phyloP scores from a whole-genome alignment of 2,888 invertebrate species.

The Drosophila ezoana region DNA sequence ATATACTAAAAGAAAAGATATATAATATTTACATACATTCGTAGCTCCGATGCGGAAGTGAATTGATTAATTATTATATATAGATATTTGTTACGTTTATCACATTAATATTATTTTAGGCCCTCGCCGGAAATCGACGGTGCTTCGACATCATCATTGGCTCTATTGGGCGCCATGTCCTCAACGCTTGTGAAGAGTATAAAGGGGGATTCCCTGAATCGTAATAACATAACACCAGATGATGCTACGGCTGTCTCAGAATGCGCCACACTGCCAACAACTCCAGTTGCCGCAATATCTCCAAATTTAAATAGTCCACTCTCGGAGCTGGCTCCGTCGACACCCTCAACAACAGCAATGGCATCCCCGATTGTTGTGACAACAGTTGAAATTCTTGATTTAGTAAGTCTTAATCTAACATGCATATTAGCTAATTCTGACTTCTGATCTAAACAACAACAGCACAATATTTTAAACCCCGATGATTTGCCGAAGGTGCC shows the following conservation, averaged over 20 bases:
- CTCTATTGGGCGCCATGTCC: constrained; percentile 47
- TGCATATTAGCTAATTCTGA: neutral
- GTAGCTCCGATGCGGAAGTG: neutral
- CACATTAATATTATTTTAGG: constrained; percentile 23
- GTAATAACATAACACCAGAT: constrained; percentile 27
- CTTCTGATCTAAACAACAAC: neutral
- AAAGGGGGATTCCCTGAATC: constrained; percentile 21
- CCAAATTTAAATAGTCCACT: constrained; percentile 52
- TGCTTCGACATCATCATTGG: constrained; percentile 60
- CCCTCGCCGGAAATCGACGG: constrained; percentile 38
- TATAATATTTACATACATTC: constrained; percentile 2
- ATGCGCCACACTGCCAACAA: constrained; percentile 49
- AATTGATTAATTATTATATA: neutral
- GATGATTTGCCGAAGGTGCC: constrained; percentile 70
- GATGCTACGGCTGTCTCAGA: constrained; percentile 44
- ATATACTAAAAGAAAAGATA: constrained; percentile 13
- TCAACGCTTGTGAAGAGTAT: constrained; percentile 51
- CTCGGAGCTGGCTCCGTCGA: constrained; percentile 60
- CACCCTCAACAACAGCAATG: constrained; percentile 62
- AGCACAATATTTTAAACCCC: constrained; percentile 54
- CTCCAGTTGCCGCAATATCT: constrained; percentile 50
- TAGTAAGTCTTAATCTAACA: constrained; percentile 45
- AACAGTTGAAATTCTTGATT: constrained; percentile 61
- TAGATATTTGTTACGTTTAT: constrained; percentile 1
- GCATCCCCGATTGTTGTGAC: constrained; percentile 67